phyloP scores from a whole-genome alignment of 2,113 vertebrate genomes.

The Erythrolamprus reginae region DNA sequence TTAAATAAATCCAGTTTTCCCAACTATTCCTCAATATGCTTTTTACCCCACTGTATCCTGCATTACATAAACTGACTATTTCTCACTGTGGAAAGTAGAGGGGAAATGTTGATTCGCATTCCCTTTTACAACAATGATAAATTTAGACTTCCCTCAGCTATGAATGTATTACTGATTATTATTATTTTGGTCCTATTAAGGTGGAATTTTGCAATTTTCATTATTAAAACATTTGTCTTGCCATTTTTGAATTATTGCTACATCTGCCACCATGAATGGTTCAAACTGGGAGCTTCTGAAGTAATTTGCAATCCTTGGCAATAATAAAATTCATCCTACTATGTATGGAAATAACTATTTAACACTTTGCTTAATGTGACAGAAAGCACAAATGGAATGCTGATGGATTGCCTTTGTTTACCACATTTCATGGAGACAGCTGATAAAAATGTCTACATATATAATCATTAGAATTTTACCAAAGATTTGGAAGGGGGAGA shows the following conservation, averaged over 20 bases:
- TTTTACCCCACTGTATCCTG: background rate
- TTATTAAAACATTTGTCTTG: conserved; percentile 38
- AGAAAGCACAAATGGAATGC: conserved; percentile 12
- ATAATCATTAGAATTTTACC: conserved; percentile 40
- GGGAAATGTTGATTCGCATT: background rate
- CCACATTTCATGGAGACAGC: conserved; percentile 40
- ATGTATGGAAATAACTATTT: conserved; percentile 47
- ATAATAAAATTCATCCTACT: conserved; percentile 49
- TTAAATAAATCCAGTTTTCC: background rate
- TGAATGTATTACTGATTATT: background rate
- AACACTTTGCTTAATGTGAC: conserved; percentile 55
- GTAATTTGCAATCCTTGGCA: conserved; percentile 46
- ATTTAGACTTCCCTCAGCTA: background rate
- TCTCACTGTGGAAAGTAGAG: background rate
- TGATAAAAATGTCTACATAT: conserved; percentile 50
- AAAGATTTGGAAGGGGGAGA: conserved; percentile 16
- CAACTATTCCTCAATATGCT: background rate
- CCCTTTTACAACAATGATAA: background rate
- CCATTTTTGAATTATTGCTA: conserved; percentile 24
- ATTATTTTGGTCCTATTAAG: background rate
- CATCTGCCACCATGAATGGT: conserved; percentile 20
- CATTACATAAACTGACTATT: background rate
- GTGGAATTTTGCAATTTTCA: background rate
- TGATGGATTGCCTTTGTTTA: conserved; percentile 53
- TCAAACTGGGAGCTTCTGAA: conserved; percentile 35